Conservation (phyloP, 1,140 invertebrate genomes). For the Adoxophyes honmai region DNA sequence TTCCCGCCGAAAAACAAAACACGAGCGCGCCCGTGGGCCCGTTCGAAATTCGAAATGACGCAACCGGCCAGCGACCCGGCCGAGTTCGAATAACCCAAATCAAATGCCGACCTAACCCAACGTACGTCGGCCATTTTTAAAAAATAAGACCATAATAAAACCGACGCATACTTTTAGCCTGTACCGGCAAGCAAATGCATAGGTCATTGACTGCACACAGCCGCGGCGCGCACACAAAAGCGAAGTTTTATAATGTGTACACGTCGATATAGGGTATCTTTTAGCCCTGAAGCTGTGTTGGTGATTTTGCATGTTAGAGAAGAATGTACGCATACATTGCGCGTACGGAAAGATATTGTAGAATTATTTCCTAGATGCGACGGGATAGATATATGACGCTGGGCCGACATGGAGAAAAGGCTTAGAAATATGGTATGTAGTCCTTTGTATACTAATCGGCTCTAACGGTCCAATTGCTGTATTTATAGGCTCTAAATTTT, state of each 20-base stretch:
- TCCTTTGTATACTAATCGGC: slow-evolving; percentile 30
- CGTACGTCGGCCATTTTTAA: slow-evolving; percentile 63
- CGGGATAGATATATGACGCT: slow-evolving; percentile 41
- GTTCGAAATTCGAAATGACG: slow-evolving; percentile 25
- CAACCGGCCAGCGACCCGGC: slow-evolving; percentile 18
- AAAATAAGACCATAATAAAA: slow-evolving; percentile 74
- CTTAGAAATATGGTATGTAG: slow-evolving; percentile 36
- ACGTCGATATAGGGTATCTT: slow-evolving; percentile 33
- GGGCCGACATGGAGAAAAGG: slow-evolving; percentile 25
- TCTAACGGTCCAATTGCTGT: slow-evolving; percentile 44
- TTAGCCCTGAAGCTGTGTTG: slow-evolving; percentile 45
- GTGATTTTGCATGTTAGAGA: slow-evolving; percentile 72
- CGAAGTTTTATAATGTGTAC: slow-evolving; percentile 15
- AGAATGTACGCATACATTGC: slow-evolving; percentile 67
- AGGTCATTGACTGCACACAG: slow-evolving; percentile 72
- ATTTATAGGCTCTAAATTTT: slow-evolving; percentile 55
- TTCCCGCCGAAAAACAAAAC: slow-evolving; percentile 11
- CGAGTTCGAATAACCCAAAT: slow-evolving; percentile 20
- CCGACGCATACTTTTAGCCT: slow-evolving; percentile 73
- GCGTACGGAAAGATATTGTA: slow-evolving; percentile 68
- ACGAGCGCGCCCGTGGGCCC: not conserved
- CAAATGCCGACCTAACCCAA: slow-evolving; percentile 61
- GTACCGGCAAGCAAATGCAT: slow-evolving; percentile 68
- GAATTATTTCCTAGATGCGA: slow-evolving; percentile 74
- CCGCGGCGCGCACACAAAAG: slow-evolving; percentile 48